Evolutionary conservation across 2,888 invertebrate species (phyloP), one percentile per base, ranked within the genome.

Genomic region (Apomyelois bistriatella): DNA sequence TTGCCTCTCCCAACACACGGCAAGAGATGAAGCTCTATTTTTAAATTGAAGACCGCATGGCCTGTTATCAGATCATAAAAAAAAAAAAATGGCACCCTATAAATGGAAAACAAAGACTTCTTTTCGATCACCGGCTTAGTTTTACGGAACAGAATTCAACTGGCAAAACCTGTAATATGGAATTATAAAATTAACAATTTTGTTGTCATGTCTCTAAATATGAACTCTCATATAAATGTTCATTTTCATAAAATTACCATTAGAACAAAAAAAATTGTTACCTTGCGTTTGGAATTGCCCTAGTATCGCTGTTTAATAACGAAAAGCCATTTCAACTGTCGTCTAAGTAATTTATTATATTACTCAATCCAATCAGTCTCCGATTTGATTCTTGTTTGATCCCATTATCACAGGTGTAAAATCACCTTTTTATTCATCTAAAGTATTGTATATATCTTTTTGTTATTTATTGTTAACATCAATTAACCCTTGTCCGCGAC

Each of bases 381-480:
- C 55, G 70, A 74, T 79, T 79, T 70, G 76, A 75, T 76, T 78
- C 68, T 69, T 62, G 61, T 61, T 54, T 56, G 60, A 58, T 60
- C 61, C 70, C 65, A 75, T 76, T 78, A 76, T 59, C 57, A 60
- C 64, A 74, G 70, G 75, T 80, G 79, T 81, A 73, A 79, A 78
- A 76, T 79, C 64, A 65, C 61, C 65, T 64, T 71, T 65, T 59
- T 66, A 68, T 72, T 76, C 65, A 70, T 68, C 56, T 42, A 49
- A 58, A 55, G 53, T 36, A 35, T 36, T 16, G 64, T 64, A 66
- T 70, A 69, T 64, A 62, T 66, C 60, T 72, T 64, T 72, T 59
- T 72, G 65, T 79, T 75, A 82, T 82, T 82, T 81, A 82, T 79
- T 76, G 74, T 78, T 78, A 75, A 79, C 82, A 84, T 82, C 79